Conservation (phyloP, 2,797 vertebrate genomes). For the Carcharodon carcharias region DNA sequence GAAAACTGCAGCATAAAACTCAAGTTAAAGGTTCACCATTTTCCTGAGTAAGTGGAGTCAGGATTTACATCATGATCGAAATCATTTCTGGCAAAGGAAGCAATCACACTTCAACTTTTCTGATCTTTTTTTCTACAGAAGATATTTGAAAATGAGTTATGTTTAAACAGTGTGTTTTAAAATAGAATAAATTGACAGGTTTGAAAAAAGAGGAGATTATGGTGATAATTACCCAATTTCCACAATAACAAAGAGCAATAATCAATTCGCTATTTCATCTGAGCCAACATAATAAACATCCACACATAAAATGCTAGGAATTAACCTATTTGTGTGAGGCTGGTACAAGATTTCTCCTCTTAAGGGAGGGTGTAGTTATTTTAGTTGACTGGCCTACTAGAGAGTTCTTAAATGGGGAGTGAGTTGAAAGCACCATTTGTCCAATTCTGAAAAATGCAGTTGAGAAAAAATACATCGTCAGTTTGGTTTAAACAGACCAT, state of each 20-base stretch:
- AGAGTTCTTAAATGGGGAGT: background rate
- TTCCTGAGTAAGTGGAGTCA: background rate
- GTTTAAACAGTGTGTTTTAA: too few relatives aligned
- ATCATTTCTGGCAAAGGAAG: background rate
- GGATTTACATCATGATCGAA: background rate
- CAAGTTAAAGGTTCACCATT: background rate
- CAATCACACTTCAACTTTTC: background rate
- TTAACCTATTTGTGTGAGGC: too few relatives aligned
- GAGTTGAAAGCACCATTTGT: background rate
- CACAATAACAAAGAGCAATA: too few relatives aligned
- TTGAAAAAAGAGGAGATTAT: too few relatives aligned
- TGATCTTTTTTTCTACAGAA: background rate
- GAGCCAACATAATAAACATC: background rate
- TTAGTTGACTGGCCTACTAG: background rate
- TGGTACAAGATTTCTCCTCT: background rate
- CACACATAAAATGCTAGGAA: background rate
- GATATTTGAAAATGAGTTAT: too few relatives aligned
- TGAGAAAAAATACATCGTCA: too few relatives aligned
- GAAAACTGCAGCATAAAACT: background rate
- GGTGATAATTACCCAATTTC: too few relatives aligned
- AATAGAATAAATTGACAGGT: too few relatives aligned
- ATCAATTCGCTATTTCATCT: background rate
- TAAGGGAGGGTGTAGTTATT: background rate
- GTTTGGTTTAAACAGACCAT: too few relatives aligned
- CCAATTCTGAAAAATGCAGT: too few relatives aligned